Evolutionary conservation across 2,888 invertebrate species (phyloP).

Genomic region (Tetanocera ferruginea): DNA sequence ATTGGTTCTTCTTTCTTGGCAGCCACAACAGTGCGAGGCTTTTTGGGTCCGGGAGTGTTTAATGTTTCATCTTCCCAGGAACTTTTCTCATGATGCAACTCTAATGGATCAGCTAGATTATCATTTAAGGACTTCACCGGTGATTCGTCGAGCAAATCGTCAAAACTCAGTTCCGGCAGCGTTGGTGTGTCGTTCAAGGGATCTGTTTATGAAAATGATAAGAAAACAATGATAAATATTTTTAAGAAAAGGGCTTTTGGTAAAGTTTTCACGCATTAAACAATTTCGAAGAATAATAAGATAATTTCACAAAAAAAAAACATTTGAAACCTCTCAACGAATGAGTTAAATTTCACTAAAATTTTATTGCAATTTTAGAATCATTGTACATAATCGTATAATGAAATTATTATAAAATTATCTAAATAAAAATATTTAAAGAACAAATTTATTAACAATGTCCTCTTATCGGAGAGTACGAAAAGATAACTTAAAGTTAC

Average conservation of each 20-base stretch:
- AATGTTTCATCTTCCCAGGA: slow-evolving; percentile 51
- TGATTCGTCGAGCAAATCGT: slow-evolving; percentile 59
- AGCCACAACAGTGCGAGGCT: slow-evolving; percentile 19
- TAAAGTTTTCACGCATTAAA: not conserved
- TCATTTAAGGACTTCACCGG: slow-evolving; percentile 47
- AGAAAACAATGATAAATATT: slow-evolving; percentile 45
- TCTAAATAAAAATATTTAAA: too few relatives aligned
- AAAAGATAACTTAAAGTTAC: too few relatives aligned
- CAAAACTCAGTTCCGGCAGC: slow-evolving; percentile 61
- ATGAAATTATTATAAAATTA: too few relatives aligned
- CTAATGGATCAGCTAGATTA: slow-evolving; percentile 42
- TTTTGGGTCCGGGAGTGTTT: slow-evolving; percentile 59
- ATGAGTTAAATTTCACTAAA: too few relatives aligned
- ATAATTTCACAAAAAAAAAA: too few relatives aligned
- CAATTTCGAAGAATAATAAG: not conserved
- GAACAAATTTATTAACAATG: too few relatives aligned
- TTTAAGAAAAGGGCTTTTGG: not conserved
- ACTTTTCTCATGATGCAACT: slow-evolving; percentile 42
- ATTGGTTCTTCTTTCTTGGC: not conserved
- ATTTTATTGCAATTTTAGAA: too few relatives aligned
- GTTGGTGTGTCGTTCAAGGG: slow-evolving; percentile 56
- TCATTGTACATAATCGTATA: too few relatives aligned
- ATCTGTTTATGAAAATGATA: slow-evolving; percentile 49
- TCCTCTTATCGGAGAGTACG: too few relatives aligned
- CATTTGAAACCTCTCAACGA: too few relatives aligned